These are phyloP conservation scores for Adelphocoris suturalis DNA, from an alignment of 2,888 invertebrate genomes.

Conservation along the genomic window DNA sequence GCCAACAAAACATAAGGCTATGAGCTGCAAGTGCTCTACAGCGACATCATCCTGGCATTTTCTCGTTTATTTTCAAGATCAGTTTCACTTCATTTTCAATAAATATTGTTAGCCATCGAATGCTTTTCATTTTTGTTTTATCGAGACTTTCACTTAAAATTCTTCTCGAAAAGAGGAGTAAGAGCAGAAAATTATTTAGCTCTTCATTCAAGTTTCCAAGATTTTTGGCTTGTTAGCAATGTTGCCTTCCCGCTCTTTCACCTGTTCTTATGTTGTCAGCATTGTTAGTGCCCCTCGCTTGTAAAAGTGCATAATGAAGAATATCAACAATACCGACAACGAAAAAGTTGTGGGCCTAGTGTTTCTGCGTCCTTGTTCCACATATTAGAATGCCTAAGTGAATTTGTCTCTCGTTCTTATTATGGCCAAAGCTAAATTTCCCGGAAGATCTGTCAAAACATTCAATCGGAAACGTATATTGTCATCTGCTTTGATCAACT, in stretches of 20 bases:
- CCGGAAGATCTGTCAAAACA: conserved; percentile 53
- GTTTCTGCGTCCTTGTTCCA: conserved; percentile 67
- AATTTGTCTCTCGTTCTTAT: conserved; percentile 4
- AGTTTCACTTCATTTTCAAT: background rate
- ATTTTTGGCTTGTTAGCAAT: background rate
- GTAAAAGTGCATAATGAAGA: conserved; percentile 47
- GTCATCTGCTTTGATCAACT: conserved; percentile 45
- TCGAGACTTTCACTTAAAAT: background rate
- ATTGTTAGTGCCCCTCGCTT: conserved; percentile 35
- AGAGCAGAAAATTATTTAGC: background rate
- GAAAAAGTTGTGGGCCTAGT: conserved; percentile 55
- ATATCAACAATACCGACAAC: conserved; percentile 66
- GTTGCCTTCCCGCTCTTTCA: conserved; percentile 48
- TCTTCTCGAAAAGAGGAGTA: background rate
- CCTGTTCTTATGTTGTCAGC: conserved; percentile 32
- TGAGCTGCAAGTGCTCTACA: background rate
- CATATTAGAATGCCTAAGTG: conserved; percentile 36
- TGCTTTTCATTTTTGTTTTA: background rate
- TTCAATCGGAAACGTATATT: conserved; percentile 61
- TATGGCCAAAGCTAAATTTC: conserved; percentile 68
- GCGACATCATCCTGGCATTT: background rate
- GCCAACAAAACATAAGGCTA: background rate
- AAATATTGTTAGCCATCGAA: background rate
- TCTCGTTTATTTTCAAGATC: background rate
- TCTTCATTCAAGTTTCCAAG: background rate